phyloP scores from a whole-genome alignment of 2,888 invertebrate genomes.

The Drosophila borborema region DNA sequence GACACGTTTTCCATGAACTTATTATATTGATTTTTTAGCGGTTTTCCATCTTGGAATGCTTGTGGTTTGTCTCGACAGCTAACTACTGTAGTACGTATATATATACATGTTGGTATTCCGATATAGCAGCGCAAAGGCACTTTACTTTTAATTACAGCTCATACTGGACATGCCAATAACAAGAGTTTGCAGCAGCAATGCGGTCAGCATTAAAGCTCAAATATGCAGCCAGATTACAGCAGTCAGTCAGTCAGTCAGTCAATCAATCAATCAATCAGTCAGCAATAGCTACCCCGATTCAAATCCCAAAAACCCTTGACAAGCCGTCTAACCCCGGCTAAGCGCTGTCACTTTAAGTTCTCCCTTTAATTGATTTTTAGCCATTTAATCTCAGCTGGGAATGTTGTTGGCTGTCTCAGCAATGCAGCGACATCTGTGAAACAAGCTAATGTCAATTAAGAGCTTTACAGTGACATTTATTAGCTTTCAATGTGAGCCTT shows the following conservation, averaged over 20 bases:
- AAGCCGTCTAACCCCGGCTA: constrained; percentile 1
- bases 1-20: constrained; percentile 72
- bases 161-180: constrained; percentile 33
- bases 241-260: constrained; percentile 17
- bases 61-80: constrained; percentile 34
- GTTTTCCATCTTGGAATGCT: constrained; percentile 52
- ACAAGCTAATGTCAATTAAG: constrained; percentile 1
- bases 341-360: constrained; percentile 40
- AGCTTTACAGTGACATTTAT: constrained; percentile 1
- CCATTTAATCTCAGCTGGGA: constrained; percentile 47
- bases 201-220: constrained; percentile 11
- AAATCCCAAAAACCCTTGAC: constrained; percentile 14
- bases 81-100: constrained; percentile 17
- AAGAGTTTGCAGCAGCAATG: constrained; percentile 7
- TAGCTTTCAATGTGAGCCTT: neutral
- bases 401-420: neutral
- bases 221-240: constrained; percentile 23
- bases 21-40: constrained; percentile 70
- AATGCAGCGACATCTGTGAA: neutral
- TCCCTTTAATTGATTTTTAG: constrained; percentile 70
- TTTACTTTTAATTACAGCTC: constrained; percentile 42
- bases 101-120: constrained; percentile 11
- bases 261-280: constrained; percentile 38
- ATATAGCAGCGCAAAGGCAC: constrained; percentile 5
- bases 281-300: constrained; percentile 18